phyloP scores from a whole-genome alignment of 1,140 invertebrate species.

The Laupala kohalensis region DNA sequence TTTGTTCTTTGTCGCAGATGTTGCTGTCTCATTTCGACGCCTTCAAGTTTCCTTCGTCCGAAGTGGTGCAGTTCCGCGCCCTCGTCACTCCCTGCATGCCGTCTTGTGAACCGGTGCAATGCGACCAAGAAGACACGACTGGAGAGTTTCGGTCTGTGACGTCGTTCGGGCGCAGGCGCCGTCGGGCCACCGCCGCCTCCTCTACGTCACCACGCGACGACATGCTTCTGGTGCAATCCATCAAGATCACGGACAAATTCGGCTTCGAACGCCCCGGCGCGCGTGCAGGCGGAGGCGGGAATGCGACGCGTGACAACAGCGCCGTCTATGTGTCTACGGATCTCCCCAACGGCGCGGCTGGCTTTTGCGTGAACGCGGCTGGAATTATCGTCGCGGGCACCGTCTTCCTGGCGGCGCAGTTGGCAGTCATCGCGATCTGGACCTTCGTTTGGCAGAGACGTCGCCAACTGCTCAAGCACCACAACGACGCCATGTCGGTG shows the following conservation, averaged over 20 bases:
- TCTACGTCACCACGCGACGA: constrained; percentile 47
- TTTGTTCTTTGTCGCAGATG: constrained; percentile 40
- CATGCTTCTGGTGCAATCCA: constrained; percentile 74
- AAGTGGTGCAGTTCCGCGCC: constrained; percentile 87
- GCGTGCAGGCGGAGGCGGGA: constrained; percentile 17
- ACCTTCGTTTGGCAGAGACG: constrained; percentile 70
- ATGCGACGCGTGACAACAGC: constrained; percentile 22
- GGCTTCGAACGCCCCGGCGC: constrained; percentile 51
- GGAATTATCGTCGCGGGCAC: constrained; percentile 69
- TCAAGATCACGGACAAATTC: constrained; percentile 86
- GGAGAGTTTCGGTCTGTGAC: constrained; percentile 67
- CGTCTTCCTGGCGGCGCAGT: constrained; percentile 66
- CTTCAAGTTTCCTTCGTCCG: constrained; percentile 90
- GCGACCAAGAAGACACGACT: constrained; percentile 62
- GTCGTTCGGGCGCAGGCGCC: constrained; percentile 59
- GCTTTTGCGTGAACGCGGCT: constrained; percentile 58
- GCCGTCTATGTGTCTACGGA: constrained; percentile 28
- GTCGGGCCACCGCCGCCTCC: constrained; percentile 27
- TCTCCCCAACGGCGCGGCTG: constrained; percentile 23
- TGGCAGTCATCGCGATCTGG: constrained; percentile 69
- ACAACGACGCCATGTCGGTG: constrained; percentile 40
- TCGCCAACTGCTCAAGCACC: constrained; percentile 39
- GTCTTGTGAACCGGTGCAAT: constrained; percentile 77
- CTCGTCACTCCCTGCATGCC: constrained; percentile 88
- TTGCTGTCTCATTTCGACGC: constrained; percentile 87